These are phyloP conservation scores for Schizaphis graminum DNA, from an alignment of 2,888 invertebrate genomes.

Conservation along the genomic window DNA sequence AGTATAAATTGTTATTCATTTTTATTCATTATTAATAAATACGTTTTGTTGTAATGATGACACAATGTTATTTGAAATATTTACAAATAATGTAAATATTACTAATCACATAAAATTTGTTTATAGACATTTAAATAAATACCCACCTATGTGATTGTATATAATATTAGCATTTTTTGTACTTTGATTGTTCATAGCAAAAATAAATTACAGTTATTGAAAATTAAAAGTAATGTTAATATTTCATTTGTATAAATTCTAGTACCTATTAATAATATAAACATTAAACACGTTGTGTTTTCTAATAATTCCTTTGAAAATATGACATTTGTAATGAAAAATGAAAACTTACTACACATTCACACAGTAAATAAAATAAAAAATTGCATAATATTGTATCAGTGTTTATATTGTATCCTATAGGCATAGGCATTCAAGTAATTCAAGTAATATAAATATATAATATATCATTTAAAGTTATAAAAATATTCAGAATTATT, in stretches of 20 bases:
- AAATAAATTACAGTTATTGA: neutral
- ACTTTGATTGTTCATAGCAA: neutral
- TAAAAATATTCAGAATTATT: neutral
- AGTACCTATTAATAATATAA: neutral
- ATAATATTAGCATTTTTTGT: neutral
- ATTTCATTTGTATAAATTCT: neutral
- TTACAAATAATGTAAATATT: neutral
- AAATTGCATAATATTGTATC: neutral
- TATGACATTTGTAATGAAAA: neutral
- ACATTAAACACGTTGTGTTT: neutral
- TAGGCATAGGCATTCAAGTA: neutral
- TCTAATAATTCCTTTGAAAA: neutral
- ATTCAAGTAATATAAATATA: neutral
- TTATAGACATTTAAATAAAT: neutral
- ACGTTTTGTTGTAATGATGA: neutral
- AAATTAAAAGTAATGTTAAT: neutral
- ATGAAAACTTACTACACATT: neutral
- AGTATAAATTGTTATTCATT: neutral
- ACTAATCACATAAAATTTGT: neutral
- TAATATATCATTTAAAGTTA: neutral
- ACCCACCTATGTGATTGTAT: neutral
- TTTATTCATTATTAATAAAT: neutral
- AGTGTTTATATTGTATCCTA: neutral
- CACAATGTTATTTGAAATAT: neutral
- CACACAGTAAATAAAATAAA: neutral